Evolutionary conservation across 2,113 vertebrate genomes (phyloP), one percentile per base, ranked within the genome.

Genomic region (Leptocoma aspasia): DNA sequence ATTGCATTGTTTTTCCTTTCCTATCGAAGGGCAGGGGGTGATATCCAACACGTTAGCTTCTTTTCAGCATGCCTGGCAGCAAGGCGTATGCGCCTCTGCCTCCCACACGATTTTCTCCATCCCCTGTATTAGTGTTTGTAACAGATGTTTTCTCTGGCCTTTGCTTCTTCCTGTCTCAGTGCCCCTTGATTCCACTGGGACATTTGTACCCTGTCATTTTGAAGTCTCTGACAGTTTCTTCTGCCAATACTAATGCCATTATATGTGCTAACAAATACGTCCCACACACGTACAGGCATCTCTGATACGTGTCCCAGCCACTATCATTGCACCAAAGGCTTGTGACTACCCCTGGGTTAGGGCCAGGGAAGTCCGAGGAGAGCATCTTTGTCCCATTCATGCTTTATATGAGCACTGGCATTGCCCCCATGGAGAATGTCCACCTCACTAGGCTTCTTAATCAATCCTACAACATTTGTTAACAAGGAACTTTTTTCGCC

Each of bases 71-170:
- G 64, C 92, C 83, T 94, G 93, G 92, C 92, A 94, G 86, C 64
- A 64, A 89, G 60, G 90, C 86, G 57, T 60, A 75, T 33, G 90
- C 50, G 80, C 56, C 92, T 78, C 82, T 92, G 75, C 86, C 39
- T 86, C 88, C 79, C 90, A 86, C 88, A 26, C 76, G 30, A 18
- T 78, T 75, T 93, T 86, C 76, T 81, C 44, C 69, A 52, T 44
- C 79, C 72, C 60, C 44, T 88, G 47, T 71, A 78, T 53, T 45
- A 41, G 90, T 81, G 72, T 71, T 90, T 39, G 52, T 17, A 96
- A 75, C 94, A 96, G 92, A 92, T 94, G 90, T 90, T 95, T 94
- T 94, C 60, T 69, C 88, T 82, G 90, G 60, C 94, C 90, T 94
- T 84, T 94, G 61, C 61, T 82, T 86, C 57, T 59, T 82, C 76